These are phyloP conservation scores for Trichonephila inaurata DNA, from an alignment of 1,140 invertebrate genomes.

Conservation along the genomic window DNA sequence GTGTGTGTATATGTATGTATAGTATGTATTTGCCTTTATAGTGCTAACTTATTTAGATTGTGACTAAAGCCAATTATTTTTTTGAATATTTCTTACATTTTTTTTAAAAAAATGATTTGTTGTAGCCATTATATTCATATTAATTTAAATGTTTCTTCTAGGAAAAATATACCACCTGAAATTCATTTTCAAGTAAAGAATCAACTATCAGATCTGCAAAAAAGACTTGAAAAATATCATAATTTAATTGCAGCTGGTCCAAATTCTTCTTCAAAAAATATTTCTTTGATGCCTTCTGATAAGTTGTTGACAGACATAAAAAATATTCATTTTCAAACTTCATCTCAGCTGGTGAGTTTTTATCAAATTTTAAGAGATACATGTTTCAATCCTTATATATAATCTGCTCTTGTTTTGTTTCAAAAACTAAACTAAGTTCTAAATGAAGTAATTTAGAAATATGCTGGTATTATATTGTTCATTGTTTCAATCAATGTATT, in stretches of 20 bases:
- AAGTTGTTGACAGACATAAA: constrained; percentile 66
- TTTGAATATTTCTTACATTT: too few species aligned
- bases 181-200: constrained; percentile 61
- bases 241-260: constrained; percentile 24
- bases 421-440: too few species aligned
- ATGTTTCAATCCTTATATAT: too few species aligned
- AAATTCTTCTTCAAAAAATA: background rate
- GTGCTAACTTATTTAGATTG: too few species aligned
- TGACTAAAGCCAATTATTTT: too few species aligned
- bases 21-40: too few species aligned
- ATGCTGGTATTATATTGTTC: too few species aligned
- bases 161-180: constrained; percentile 66
- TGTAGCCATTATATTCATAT: background rate
- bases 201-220: constrained; percentile 37
- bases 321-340: constrained; percentile 52
- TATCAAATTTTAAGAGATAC: background rate
- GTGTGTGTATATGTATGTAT: too few species aligned
- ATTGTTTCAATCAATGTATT: too few species aligned
- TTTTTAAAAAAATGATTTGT: background rate
- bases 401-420: too few species aligned
- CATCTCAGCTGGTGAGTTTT: constrained; percentile 1
- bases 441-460: too few species aligned
- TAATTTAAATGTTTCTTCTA: background rate
- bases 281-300: background rate
- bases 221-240: constrained; percentile 33